Evolutionary conservation across 2,797 vertebrate genomes (phyloP), one percentile per base, ranked within the genome.

Genomic region (Balearica regulorum): DNA sequence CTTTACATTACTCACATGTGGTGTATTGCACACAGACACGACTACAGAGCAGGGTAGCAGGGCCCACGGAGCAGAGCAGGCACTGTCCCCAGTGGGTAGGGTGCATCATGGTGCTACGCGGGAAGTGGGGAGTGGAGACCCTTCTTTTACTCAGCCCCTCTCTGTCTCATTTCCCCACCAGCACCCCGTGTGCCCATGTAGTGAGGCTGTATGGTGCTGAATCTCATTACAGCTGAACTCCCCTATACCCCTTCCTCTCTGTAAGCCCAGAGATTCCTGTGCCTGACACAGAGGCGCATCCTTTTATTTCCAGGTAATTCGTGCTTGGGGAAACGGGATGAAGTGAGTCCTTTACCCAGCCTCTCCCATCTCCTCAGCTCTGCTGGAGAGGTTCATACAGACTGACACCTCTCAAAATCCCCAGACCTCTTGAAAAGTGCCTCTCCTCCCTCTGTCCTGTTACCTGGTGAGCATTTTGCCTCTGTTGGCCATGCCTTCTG

Each of bases 51-150:
- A 37, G 5, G n/a, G 44, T 9, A 18, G 55, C 39, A 31, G 31
- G 17, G 16, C 13, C 33, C 25, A 0, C 0, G 3, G 31, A 33
- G 19, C 55, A 20, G 66, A n/a, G 43, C 57, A 4, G 11, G 37
- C 9, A 0, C 58, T 1, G 2, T n/a, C 8, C 17, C 20, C 25
- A 0, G 0, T 10, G 21, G 13, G 19, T 1, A 31, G 10, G 15
- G 9, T 39, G 54, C 3, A 3, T 5, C 6, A 33, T 0, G 6
- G 26, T 16, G 48, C 87, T 82, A 48, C 0, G 0, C 60, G 31
- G 8, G 16, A 54, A 39, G 41, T 0, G 0, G 4, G 9, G 25
- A 83, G 24, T 3, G 5, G 11, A 53, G 28, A 48, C 4, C 6
- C 13, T 84, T 20, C 51, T 57, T 72, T 44, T 26, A 6, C n/a